Percentiles rank a stretch among this genome's conserved stretches.
phyloP scores from a whole-genome alignment of 2,888 invertebrate species.

The Antheraea yamamai region DNA sequence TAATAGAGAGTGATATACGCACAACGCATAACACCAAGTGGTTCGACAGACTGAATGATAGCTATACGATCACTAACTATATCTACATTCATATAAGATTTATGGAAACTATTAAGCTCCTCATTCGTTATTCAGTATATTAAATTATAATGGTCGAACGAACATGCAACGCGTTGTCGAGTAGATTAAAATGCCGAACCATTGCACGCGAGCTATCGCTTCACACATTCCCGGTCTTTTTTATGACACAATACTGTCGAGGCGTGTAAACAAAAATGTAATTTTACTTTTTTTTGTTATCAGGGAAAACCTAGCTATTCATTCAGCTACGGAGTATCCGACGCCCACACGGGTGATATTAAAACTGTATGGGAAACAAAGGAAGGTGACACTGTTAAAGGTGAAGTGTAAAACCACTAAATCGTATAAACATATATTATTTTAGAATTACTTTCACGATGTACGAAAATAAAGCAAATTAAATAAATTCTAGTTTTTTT shows the following conservation, averaged over 20 bases:
- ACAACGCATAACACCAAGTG: slow-evolving; percentile 45
- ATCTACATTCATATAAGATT: slow-evolving; percentile 59
- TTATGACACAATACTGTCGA: slow-evolving; percentile 50
- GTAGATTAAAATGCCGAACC: slow-evolving; percentile 67
- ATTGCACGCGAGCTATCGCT: slow-evolving; percentile 67
- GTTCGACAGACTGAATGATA: slow-evolving; percentile 56
- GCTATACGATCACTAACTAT: slow-evolving; percentile 52
- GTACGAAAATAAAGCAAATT: not conserved
- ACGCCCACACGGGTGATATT: slow-evolving; percentile 82
- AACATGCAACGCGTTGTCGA: slow-evolving; percentile 68
- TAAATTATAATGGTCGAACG: slow-evolving; percentile 59
- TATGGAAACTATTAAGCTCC: slow-evolving; percentile 67
- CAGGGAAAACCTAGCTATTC: slow-evolving; percentile 82
- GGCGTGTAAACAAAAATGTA: slow-evolving; percentile 41
- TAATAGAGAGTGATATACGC: slow-evolving; percentile 54
- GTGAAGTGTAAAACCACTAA: slow-evolving; percentile 36
- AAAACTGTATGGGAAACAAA: slow-evolving; percentile 84
- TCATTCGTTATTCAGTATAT: slow-evolving; percentile 71
- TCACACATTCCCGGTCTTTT: slow-evolving; percentile 58
- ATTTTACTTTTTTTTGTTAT: slow-evolving; percentile 43
- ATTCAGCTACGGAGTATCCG: slow-evolving; percentile 84
- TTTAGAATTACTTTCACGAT: not conserved
- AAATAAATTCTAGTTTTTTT: not conserved
- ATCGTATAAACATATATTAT: not conserved
- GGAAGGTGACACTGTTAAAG: slow-evolving; percentile 83